Evolutionary conservation across 2,797 vertebrate species (phyloP), one percentile per base, ranked within the genome.

Genomic region (Pangasius macronema): DNA sequence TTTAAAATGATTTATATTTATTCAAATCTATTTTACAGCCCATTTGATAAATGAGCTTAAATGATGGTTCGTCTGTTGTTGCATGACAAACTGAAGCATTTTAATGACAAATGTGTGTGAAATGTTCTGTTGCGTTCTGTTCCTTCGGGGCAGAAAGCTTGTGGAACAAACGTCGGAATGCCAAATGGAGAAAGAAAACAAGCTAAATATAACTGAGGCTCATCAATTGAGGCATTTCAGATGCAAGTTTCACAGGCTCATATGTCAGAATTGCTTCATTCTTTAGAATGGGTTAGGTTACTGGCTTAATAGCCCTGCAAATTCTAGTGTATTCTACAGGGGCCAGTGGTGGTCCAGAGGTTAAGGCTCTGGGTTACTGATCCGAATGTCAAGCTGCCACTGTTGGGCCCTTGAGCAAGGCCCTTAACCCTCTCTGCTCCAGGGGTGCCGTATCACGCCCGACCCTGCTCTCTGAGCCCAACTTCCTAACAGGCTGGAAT

Each of bases 31-130:
- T 46, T 82, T 82, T n/a, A 79, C 51, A 79, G 51, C 8, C 53
- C 42, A 76, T 57, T 80, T 36, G 3, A 55, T 55, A 33, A 55
- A 22, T 30, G 13, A 36, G 20, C 4, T 4, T 33, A 82, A 57
- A 8, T 49, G 53, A 22, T n/a, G 22, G n/a, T 18, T 30, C 18
- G 22, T 82, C 22, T 82, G 82, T 63, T 36, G 68, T 65, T 55
- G 70, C 22, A 73, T 72, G 36, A 57, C 77, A 59, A 30, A 8
- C 77, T 36, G 18, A 1, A 39, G 18, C 27, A 20, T 61, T 75
- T 81, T 61, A n/a, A 42, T 81, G 36, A 73, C 59, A 82, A 75
- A 53, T 33, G 72, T 76, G 39, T 49, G 22, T 30, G 55, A 82
- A 75, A 3, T 18, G 24, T 82, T 82, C 55, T 22, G 59, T 18